Conservation (phyloP, 2,888 invertebrate species). For the Megaustenia siamemsis region DNA sequence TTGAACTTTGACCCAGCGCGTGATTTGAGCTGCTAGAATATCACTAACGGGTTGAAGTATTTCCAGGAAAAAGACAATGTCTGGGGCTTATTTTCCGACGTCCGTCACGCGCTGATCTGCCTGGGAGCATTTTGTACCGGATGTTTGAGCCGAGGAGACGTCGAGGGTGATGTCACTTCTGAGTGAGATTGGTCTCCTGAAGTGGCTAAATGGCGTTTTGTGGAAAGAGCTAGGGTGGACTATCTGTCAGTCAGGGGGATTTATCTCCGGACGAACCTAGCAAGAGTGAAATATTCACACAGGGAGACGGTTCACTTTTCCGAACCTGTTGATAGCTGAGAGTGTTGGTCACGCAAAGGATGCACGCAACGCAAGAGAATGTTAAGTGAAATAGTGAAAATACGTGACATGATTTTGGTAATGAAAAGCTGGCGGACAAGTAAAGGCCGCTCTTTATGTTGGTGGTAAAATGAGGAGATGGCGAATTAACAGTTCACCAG, state of each 20-base stretch:
- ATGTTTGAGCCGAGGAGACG: neutral
- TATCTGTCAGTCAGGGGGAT: neutral
- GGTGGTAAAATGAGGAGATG: too few relatives aligned
- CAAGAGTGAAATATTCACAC: neutral
- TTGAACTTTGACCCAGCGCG: neutral
- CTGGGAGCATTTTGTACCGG: conserved; percentile 7
- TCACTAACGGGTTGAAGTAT: neutral
- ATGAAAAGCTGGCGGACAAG: too few relatives aligned
- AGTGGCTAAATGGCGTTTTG: conserved; percentile 19
- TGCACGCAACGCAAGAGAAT: too few relatives aligned
- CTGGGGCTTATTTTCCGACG: neutral
- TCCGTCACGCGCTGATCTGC: conserved; percentile 4
- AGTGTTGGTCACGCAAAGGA: too few relatives aligned
- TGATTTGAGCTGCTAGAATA: neutral
- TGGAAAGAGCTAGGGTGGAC: neutral
- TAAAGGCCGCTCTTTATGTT: too few relatives aligned
- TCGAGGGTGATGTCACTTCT: neutral
- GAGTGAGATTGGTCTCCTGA: neutral
- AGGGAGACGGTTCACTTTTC: too few relatives aligned
- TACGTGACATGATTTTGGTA: too few relatives aligned
- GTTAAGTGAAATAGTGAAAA: too few relatives aligned
- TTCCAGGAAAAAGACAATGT: neutral
- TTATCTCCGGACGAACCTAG: neutral
- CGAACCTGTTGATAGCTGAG: too few relatives aligned
- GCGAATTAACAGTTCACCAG: too few relatives aligned